Conservation (phyloP, 2,113 vertebrate species). For the Sakesphorus luctuosus region DNA sequence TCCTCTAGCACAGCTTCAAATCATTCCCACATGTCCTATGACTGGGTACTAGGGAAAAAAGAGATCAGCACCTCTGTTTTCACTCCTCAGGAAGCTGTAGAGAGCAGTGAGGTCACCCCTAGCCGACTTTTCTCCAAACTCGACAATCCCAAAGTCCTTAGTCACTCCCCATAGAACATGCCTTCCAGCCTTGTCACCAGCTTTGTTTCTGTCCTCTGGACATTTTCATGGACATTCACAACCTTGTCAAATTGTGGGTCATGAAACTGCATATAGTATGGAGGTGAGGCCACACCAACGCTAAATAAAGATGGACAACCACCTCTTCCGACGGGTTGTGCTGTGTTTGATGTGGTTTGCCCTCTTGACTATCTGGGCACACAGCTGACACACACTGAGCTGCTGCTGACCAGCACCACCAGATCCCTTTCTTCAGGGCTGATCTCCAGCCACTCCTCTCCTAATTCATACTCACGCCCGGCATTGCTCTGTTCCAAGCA, state of each 20-base stretch:
- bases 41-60: neutral
- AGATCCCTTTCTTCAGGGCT: neutral
- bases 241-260: neutral
- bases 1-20: neutral
- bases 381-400: neutral
- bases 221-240: neutral
- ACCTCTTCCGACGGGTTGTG: neutral
- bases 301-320: neutral
- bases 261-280: neutral
- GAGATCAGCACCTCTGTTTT: neutral
- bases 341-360: neutral
- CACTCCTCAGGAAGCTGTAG: neutral
- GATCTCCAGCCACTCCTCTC: neutral
- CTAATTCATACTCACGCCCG: neutral
- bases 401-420: neutral
- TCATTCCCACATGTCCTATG: neutral
- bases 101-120: neutral
- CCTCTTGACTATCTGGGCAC: neutral
- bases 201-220: neutral
- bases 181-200: neutral
- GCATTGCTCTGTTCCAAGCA: neutral
- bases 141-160: rapidly evolving
- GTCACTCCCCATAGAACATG: neutral
- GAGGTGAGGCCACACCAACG: neutral
- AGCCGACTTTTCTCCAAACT: neutral